Evolutionary conservation across 1,140 invertebrate species (phyloP), one percentile per base, ranked within the genome.

Genomic region (Drosophila watanabei): DNA sequence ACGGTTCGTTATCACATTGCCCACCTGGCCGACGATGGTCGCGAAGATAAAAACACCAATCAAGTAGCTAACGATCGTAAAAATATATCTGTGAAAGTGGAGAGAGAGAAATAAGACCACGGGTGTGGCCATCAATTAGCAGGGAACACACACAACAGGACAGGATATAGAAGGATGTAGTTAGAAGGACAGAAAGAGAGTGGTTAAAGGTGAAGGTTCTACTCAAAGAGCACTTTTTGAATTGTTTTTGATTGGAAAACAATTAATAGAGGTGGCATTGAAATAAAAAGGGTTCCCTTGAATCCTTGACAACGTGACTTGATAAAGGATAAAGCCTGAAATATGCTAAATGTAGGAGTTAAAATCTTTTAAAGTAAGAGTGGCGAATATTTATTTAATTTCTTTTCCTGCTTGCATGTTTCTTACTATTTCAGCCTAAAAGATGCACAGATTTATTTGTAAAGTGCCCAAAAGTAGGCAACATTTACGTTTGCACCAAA

Each of bases 1-100:
- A 76, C 98, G 95, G 94, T 99, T 99, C 6, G 98, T 99, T 90
- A 99, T 99, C 78, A 99, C 98, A 94, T 99, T 99, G 62, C 98
- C 98, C 39, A 99, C 98, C 95, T 99, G 98, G 56, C 98, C 98
- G 20, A 99, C 98, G 89, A 99, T 99, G 14, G 98, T 99, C n/a
- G 98, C 98, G 94, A 99, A 99, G 93, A 99, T 98, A 94, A 99
- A 99, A 39, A 99, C 98, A 63, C 98, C 98, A 85, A 99, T 98
- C 76, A 99, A 95, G 94, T 99, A 99, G 94, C 98, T 98, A 78
- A 98, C 96, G 92, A 99, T 99, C 61, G 98, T 99, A 94, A 99
- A 99, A 85, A 98, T 95, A 94, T 98, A 99, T 94, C 98, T 99
- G 95, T 1, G 28, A 52, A 35, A 11, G 18, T 3, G n/a, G 2